Base-by-base conservation (phyloP, 30 jellyfish, hydroid and myxozoan genomes). In the Aurelia aurita region DNA sequence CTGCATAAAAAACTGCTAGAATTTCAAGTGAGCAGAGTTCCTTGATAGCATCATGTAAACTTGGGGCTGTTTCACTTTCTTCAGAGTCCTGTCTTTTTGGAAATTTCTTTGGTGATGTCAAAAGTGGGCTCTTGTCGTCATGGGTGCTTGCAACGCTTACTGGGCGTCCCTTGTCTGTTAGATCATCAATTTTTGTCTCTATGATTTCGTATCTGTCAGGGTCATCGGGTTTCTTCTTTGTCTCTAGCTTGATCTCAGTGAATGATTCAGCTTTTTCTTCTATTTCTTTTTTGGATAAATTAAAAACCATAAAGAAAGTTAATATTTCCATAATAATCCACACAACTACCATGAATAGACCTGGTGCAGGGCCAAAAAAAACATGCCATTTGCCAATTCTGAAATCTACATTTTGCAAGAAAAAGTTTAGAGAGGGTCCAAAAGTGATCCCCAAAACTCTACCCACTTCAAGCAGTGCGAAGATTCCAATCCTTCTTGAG, bases 401-500 rank as follows among this genome's bases (percentile, higher is more conserved):
- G 58, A 94, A 88, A 73, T 94, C 95, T 2, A 94, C 88, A 28
- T 85, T 63, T 63, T 89, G 87, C 19, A 94, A 90, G 78, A 94
- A 94, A 53, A 94, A 88, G 63, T 94, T 94, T 49, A 94, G 74
- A 0, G 97, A 78, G 18, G 99, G 99, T 8, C 99, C 99, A 32
- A 94, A 20, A 29, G 99, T 94, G 19, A 94, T 65, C 20, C 99
- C 99, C 29, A 94, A 67, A 32, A 94, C 99, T 51, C 99, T 70
- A 14, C 99, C 99, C 9, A 94, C 71, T 64, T 94, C 99, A 3
- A 94, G 80, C 89, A 94, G 65, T 3, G 99, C 99, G 68, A 94
- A 89, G 5, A 85, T 87, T 1, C 97, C 97, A 6, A 91, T 94
- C 67, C 99, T 54, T 55, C 77, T 78, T 12, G 85, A 19, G 43